Conservation (phyloP, 2,888 invertebrate species). For the Zele albiditarsus region DNA sequence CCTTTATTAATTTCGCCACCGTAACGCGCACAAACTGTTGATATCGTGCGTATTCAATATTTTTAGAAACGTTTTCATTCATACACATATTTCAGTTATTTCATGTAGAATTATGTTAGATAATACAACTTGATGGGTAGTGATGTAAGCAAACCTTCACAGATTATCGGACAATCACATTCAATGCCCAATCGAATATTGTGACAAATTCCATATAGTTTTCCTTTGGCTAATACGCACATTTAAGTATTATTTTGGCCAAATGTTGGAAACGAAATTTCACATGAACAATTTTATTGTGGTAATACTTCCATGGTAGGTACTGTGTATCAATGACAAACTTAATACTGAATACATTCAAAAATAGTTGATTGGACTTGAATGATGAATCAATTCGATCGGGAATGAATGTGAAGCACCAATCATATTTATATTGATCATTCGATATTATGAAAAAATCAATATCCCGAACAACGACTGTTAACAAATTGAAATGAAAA, state of each 20-base stretch:
- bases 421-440: too few relatives aligned
- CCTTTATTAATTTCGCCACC: too few relatives aligned
- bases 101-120: not conserved
- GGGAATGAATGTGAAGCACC: not conserved
- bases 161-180: not conserved
- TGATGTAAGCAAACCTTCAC: not conserved
- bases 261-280: not conserved
- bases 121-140: too few relatives aligned
- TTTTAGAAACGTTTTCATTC: not conserved
- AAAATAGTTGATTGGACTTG: constrained; percentile 2
- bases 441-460: too few relatives aligned
- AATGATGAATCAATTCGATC: not conserved
- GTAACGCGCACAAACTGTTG: too few relatives aligned
- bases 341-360: not conserved
- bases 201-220: not conserved
- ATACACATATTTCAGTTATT: not conserved
- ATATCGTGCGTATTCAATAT: too few relatives aligned
- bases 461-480: too few relatives aligned
- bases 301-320: constrained; percentile 2
- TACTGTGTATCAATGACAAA: constrained; percentile 6
- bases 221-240: constrained; percentile 11
- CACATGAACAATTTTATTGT: not conserved
- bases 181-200: constrained; percentile 16
- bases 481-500: too few relatives aligned
- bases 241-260: constrained; percentile 36